Evolutionary conservation across 2,113 vertebrate species (phyloP), one percentile per base, ranked within the genome.

Genomic region (Erythrocebus patas): DNA sequence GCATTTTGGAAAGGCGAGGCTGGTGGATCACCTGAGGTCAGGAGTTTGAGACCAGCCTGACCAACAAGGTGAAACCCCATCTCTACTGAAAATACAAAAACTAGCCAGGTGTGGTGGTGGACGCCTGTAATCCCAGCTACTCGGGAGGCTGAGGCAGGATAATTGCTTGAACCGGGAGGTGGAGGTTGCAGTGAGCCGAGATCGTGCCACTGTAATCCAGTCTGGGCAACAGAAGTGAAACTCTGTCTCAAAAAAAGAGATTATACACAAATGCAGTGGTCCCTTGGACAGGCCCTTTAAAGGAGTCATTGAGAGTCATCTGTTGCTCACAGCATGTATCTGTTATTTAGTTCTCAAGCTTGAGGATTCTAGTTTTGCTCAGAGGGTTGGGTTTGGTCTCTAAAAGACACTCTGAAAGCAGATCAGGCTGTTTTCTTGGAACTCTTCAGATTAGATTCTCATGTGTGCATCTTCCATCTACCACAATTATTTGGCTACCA

Each of bases 241-340:
- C 52, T 55, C 52, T 0, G 2, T 55, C 6, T 55, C 52, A 55
- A 27, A 84, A 50, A 59, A 40, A 55, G 80, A 50, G 68, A n/a
- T 4, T 9, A 5, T 13, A 8, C 18, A 4, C 27, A 70, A 66
- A 50, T 35, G 38, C 48, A 35, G 17, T 5, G 11, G 23, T 70
- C 7, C 6, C 30, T 43, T 22, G 30, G 55, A 73, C 32, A 14
- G 35, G n/a, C 40, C 35, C 30, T 11, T 13, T 20, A 35, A 73
- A 25, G 17, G 52, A 10, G 45, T 32, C 30, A 0, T 0, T 12
- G 10, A 45, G 30, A 48, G 22, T 0, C 18, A 3, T 4, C 6
- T 20, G 7, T n/a, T 30, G 38, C 25, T 75, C n/a, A 9, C 35
- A 59, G 23, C 22, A 1, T 32, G 22, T 38, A 11, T 55, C 38